Evolutionary conservation across 2,888 invertebrate species (phyloP).

Genomic region (Hypomecis atomaria): DNA sequence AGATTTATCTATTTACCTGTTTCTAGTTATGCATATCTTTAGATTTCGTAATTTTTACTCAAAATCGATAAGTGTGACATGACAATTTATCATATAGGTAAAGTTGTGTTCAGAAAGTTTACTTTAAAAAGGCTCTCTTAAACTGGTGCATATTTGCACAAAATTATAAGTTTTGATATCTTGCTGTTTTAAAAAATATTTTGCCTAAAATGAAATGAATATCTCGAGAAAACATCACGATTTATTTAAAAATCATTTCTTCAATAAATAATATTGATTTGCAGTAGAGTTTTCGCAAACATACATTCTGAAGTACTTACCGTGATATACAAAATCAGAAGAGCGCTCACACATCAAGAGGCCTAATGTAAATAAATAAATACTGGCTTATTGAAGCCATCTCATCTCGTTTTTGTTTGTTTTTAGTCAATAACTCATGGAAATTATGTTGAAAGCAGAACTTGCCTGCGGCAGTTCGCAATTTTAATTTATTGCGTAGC

Average conservation of each 20-base stretch:
- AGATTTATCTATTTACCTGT: conserved; percentile 79
- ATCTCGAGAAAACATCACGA: too few relatives aligned
- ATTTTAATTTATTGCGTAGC: conserved; percentile 28
- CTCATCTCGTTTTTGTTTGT: conserved; percentile 30
- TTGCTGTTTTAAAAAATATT: too few relatives aligned
- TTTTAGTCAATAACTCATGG: conserved; percentile 31
- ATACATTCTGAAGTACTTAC: neutral
- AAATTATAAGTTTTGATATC: neutral
- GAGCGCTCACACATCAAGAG: conserved; percentile 13
- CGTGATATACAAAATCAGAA: conserved; percentile 4
- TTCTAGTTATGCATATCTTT: conserved; percentile 83
- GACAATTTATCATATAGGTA: conserved; percentile 24
- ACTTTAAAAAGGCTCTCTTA: conserved; percentile 6
- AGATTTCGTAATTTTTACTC: conserved; percentile 72
- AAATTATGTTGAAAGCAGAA: conserved; percentile 22
- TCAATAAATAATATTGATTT: neutral
- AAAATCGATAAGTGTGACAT: conserved; percentile 44
- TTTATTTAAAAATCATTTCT: neutral
- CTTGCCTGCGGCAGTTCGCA: conserved; percentile 26
- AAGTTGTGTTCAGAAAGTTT: conserved; percentile 9
- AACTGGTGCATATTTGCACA: conserved; percentile 11
- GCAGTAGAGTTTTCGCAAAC: neutral
- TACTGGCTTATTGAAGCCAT: conserved; percentile 24
- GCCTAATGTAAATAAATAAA: conserved; percentile 33
- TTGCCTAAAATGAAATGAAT: too few relatives aligned